Base-by-base conservation (phyloP, 2,888 invertebrate genomes). In the Drosophila eohydei region DNA sequence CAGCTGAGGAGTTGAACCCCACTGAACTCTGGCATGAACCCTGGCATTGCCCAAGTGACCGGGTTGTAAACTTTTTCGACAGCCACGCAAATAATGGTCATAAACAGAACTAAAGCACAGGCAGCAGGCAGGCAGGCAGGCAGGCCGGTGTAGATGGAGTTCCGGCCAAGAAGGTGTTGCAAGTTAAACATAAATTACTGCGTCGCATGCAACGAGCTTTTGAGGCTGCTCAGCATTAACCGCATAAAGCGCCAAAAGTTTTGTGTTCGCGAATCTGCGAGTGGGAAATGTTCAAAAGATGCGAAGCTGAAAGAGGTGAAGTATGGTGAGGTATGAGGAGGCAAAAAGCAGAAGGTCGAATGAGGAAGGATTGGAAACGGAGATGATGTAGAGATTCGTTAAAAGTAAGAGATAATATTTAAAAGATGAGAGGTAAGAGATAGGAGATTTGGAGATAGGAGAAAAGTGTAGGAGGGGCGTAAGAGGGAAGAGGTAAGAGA, bases 171-270 rank as follows among this genome's bases (percentile, higher is more conserved):
- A 54, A 78, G 76, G 74, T 76, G 79, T 69, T 78, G 73, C 80
- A 70, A 64, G 75, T 66, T 79, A 77, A 70, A 79, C 80, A 77
- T 77, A 77, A 77, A 77, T 77, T 79, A 75, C 75, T 60, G 62
- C 80, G 77, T 77, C 77, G 79, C 77, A 77, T 77, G 77, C 80
- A 77, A 71, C 80, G 75, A 66, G 75, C 66, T 77, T 77, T 77
- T 62, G 32, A 16, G 62, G 75, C 80, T 79, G 79, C 80, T 77
- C 75, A 60, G 77, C 80, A 75, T 74, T 77, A 74, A 74, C 75
- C 77, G 80, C 77, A 80, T 48, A 65, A 77, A 79, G 56, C 71
- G 75, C 62, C 52, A 74, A 79, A 77, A 77, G 56, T 79, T 70
- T 79, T 70, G 46, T 58, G 14, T 50, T 65, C 62, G 50, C 50